Evolutionary conservation across 2,888 invertebrate genomes (phyloP), one percentile per base, ranked within the genome.

Genomic region (Harmothoe impar): DNA sequence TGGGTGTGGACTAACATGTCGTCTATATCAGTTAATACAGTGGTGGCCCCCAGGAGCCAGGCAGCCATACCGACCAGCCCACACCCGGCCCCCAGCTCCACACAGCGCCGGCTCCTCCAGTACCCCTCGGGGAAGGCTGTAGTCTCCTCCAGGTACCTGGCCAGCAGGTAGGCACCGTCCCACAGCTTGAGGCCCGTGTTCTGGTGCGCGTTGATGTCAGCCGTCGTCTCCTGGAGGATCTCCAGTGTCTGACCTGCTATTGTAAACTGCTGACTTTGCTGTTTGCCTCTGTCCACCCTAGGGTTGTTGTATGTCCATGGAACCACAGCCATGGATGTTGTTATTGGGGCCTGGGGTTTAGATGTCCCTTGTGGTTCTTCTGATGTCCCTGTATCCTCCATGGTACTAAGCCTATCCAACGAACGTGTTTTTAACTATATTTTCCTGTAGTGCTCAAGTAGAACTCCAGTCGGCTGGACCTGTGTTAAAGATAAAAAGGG

Each of bases 51-150:
- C 15, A 89, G 54, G 52, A 92, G 43, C 88, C 91, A 92, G 5
- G 92, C 91, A 35, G 91, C 92, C 77, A 92, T 89, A 62, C 92
- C 91, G n/a, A 92, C 93, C 0, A 93, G 90, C 5, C 93, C 93
- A 89, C 93, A 93, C 17, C 93, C 93, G n/a, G 93, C 86, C 23
- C 93, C 93, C 20, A 93, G 90, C 77, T 93, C 93, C 33, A 93
- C 31, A 68, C 92, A 92, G 12, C 84, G 89, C 85, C 92, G 92
- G 7, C 89, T 90, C 31, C 51, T 51, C 89, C 91, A 92, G 68
- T 91, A 91, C 5, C 62, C 77, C 20, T 20, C 84, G 23, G 89
- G 81, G 56, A 91, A 90, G 15, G 86, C 29, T 51, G 17, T 35
- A 33, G 51, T 54, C 31, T 89, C 72, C 72, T 93, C 93, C 29